Percentiles rank a stretch among this genome's conserved stretches.
Evolutionary conservation across 2,113 vertebrate genomes (phyloP).

Genomic region (Muntiacus reevesi): DNA sequence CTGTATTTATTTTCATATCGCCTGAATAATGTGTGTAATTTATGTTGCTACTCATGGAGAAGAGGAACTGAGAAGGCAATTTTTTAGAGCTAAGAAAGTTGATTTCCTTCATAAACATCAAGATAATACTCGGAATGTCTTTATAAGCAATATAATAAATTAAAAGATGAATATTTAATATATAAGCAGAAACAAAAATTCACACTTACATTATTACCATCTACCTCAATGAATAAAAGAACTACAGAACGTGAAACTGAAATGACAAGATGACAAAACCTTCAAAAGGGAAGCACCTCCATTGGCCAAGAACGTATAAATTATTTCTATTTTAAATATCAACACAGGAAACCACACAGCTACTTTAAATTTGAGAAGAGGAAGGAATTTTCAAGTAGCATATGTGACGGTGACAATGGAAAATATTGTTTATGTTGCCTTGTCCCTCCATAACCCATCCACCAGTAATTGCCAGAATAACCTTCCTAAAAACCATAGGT

Average conservation of each 20-base stretch:
- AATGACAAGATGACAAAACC: not conserved
- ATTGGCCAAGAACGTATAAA: not conserved
- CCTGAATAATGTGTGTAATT: conserved; percentile 56
- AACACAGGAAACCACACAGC: not conserved
- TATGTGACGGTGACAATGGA: no score
- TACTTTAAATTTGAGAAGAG: conserved; percentile 26
- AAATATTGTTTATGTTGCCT: not conserved
- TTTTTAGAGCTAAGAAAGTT: conserved; percentile 40
- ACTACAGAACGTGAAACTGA: conserved; percentile 2
- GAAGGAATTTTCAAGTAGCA: not conserved
- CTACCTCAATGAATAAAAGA: conserved; percentile 20
- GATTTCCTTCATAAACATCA: not conserved
- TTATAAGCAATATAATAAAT: conserved; percentile 38
- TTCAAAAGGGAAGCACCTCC: not conserved
- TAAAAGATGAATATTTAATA: conserved; percentile 46
- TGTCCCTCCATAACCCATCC: not conserved
- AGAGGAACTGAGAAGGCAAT: conserved; percentile 26
- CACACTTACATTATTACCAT: conserved; percentile 2
- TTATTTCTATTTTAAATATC: not conserved
- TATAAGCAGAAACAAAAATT: conserved; percentile 43
- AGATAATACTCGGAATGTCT: not conserved
- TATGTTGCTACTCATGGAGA: conserved; percentile 32
- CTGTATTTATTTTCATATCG: conserved; percentile 49
- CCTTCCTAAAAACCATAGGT: not conserved
- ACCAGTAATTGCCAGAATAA: not conserved